A percentile compares a stretch with the other conserved stretches of the same genome.
These are phyloP conservation scores for Cephalopterus ornatus DNA, from an alignment of 2,113 vertebrate genomes.

Conservation along the genomic window DNA sequence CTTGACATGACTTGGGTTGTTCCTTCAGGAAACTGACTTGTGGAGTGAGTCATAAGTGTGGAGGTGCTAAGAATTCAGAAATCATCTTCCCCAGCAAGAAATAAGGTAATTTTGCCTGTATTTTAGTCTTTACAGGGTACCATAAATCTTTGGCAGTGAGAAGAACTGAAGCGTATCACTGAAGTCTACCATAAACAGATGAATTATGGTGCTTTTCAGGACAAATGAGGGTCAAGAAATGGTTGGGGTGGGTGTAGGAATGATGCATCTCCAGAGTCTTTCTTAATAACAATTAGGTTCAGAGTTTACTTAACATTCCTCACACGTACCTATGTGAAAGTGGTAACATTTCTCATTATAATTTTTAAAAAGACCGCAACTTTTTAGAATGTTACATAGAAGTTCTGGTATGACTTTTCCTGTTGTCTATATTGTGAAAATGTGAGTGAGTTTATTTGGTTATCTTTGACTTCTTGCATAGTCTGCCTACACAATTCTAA, in stretches of 20 bases:
- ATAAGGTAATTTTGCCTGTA: neutral
- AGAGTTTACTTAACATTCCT: neutral
- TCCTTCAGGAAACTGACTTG: neutral
- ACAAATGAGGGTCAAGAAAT: neutral
- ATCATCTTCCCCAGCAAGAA: neutral
- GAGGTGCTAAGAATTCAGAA: neutral
- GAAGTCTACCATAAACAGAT: neutral
- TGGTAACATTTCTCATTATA: neutral
- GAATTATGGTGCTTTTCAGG: neutral
- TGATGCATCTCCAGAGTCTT: neutral
- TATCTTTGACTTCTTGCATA: neutral
- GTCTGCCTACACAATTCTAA: neutral
- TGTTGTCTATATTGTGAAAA: neutral
- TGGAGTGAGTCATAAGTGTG: neutral
- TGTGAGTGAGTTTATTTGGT: neutral
- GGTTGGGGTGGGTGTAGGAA: neutral
- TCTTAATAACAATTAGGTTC: neutral
- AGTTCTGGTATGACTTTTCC: neutral
- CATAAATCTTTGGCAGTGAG: neutral
- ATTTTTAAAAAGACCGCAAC: neutral
- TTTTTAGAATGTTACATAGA: neutral
- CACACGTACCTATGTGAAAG: neutral
- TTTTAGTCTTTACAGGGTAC: neutral
- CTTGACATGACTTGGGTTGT: neutral
- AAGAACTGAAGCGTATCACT: neutral